These are phyloP conservation scores for Caradrina clavipalpis DNA, from an alignment of 2,888 invertebrate genomes.

Conservation along the genomic window DNA sequence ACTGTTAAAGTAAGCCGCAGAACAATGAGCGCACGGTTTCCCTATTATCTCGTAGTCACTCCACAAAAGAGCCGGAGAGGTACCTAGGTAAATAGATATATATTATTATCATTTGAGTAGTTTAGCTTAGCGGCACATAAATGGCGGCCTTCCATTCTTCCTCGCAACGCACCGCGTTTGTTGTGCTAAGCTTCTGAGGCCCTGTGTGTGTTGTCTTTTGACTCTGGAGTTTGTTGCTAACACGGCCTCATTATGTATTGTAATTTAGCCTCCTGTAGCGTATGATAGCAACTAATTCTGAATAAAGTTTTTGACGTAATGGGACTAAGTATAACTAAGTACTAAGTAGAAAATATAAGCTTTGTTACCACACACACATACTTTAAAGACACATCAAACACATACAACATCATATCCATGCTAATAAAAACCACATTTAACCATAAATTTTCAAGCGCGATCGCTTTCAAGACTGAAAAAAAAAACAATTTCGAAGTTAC, in stretches of 20 bases:
- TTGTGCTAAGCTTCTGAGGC: conserved; percentile 20
- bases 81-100: conserved; percentile 4
- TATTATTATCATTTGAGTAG: conserved; percentile 8
- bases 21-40: conserved; percentile 24
- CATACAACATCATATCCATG: not conserved
- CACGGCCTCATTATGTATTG: too few species aligned
- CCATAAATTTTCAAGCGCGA: not conserved
- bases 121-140: conserved; percentile 28
- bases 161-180: conserved; percentile 15
- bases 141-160: conserved; percentile 25
- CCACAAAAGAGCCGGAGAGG: conserved; percentile 10
- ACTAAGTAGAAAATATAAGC: too few species aligned
- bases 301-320: too few species aligned
- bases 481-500: conserved; percentile 1
- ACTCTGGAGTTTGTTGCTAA: too few species aligned
- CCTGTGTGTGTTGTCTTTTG: not conserved
- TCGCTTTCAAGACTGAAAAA: conserved; percentile 6
- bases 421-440: not conserved
- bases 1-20: not conserved
- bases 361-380: too few species aligned
- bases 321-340: too few species aligned
- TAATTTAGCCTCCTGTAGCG: too few species aligned
- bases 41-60: conserved; percentile 19
- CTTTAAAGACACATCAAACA: too few species aligned
- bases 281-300: too few species aligned